Evolutionary conservation across 1,140 invertebrate genomes (phyloP), one percentile per base, ranked within the genome.

Genomic region (Pantala flavescens): DNA sequence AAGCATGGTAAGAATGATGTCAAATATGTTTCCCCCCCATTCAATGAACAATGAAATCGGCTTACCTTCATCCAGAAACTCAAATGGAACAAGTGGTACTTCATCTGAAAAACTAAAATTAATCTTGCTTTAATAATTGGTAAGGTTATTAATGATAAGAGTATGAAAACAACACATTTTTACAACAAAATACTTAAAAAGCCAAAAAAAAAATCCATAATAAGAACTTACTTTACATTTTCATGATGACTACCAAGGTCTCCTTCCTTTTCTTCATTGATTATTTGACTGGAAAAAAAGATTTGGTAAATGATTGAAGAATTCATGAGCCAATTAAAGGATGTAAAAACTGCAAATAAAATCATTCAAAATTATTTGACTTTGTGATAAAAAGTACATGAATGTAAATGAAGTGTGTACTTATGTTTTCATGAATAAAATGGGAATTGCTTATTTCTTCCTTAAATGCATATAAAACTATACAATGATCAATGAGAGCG

Each of bases 211-310:
- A 63, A 63, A 63, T 16, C 49, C 14, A 63, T 77, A 73, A 43
- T 72, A 71, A 43, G 24, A 73, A 83, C 82, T 84, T 82, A 88
- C 86, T 84, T 87, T 76, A 83, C 80, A 74, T 82, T 79, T 75
- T 88, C 86, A 75, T 87, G 84, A 79, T 86, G 85, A 76, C 49
- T 63, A 23, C n/a, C 71, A 71, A 23, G 23, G 79, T 87, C 86
- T 74, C 81, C 84, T 80, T 88, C 87, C 78, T 85, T 87, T 78
- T 88, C 87, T 82, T 89, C 88, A 75, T 82, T 87, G 79, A 88
- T 86, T 74, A 88, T 87, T 86, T 88, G 87, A 82, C 87, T 88
- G 86, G 78, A 87, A 87, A 78, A 82, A 77, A 76, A 49, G 24
- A 49, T 74, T 43, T 16, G 49, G 73, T 74, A 74, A 74, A 55